Conservation (phyloP, 2,888 invertebrate species). For the Alviniconcha strummeri region DNA sequence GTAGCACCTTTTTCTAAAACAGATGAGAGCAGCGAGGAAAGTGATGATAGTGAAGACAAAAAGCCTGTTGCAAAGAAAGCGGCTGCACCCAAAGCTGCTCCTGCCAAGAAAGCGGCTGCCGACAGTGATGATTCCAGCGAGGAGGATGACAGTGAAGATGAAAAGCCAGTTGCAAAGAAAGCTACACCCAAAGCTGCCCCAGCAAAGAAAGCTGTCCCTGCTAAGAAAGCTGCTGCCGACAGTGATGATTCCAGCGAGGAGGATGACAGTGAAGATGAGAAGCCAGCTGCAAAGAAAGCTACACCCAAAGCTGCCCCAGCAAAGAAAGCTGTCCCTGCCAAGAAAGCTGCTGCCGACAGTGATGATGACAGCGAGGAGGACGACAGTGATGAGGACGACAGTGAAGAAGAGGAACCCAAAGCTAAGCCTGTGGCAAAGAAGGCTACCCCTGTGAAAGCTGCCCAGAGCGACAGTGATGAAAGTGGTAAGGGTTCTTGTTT, state of each 20-base stretch:
- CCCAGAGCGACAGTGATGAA: no score
- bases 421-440: not conserved
- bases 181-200: not conserved
- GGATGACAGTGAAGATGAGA: not conserved
- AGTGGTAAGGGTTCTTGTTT: no score
- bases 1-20: not conserved
- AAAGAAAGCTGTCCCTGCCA: conserved; percentile 1
- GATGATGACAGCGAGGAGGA: not conserved
- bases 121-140: not conserved
- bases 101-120: conserved; percentile 1
- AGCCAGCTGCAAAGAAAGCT: not conserved
- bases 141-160: conserved; percentile 4
- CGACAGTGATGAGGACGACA: conserved; percentile 3
- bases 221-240: not conserved
- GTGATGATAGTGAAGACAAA: conserved; percentile 15
- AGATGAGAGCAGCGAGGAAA: conserved; percentile 5
- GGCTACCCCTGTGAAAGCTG: not conserved
- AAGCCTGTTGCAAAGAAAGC: conserved; percentile 5
- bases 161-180: not conserved
- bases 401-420: not conserved
- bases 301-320: not conserved
- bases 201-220: not conserved
- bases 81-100: not conserved
- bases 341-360: not conserved
- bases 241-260: not conserved